Evolutionary conservation across 2,888 invertebrate genomes (phyloP).

Genomic region (Stramonita haemastoma): DNA sequence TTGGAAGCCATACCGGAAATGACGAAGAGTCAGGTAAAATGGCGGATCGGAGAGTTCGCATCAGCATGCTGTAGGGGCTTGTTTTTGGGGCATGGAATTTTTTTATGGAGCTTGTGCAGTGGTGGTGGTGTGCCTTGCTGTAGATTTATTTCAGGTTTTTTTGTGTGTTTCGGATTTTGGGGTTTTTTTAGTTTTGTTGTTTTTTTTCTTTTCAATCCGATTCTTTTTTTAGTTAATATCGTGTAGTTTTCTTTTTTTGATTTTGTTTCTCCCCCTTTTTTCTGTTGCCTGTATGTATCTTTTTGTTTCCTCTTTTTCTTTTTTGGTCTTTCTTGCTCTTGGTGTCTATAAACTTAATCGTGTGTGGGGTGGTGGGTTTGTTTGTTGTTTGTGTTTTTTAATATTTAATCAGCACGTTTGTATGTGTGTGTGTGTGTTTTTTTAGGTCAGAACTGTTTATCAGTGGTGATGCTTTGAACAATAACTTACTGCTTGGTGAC

Average conservation of each 20-base stretch:
- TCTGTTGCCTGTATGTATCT: not conserved
- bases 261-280: not conserved
- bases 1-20: constrained; percentile 36
- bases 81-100: not conserved
- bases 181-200: too few relatives aligned
- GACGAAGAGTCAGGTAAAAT: constrained; percentile 32
- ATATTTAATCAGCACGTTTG: too few relatives aligned
- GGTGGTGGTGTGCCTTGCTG: too few relatives aligned
- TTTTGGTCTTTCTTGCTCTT: not conserved
- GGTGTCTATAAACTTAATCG: too few relatives aligned
- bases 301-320: not conserved
- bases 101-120: not conserved
- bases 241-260: not conserved
- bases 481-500: too few relatives aligned
- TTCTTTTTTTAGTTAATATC: not conserved
- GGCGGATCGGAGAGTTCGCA: not conserved
- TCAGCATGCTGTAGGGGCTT: not conserved
- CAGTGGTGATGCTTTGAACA: too few relatives aligned
- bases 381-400: too few relatives aligned
- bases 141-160: not conserved
- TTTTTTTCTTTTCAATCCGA: too few relatives aligned
- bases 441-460: too few relatives aligned
- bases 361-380: too few relatives aligned
- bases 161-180: not conserved
- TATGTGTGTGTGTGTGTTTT: too few relatives aligned